Evolutionary conservation across 2,888 invertebrate genomes (phyloP).

Genomic region (Zygothrica quintamaculata): DNA sequence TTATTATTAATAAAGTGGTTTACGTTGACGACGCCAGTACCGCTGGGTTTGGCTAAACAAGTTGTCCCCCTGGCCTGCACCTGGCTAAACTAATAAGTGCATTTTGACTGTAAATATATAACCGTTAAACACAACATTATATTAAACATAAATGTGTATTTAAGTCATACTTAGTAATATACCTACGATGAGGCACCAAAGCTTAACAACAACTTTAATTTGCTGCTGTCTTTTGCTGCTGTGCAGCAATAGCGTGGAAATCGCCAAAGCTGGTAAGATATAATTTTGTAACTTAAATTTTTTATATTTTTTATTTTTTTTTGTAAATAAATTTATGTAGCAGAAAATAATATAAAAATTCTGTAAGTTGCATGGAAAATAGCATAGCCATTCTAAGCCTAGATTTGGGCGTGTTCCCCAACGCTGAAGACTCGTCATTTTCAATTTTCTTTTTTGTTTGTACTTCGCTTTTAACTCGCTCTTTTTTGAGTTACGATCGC

Average conservation of each 20-base stretch:
- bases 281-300: background rate
- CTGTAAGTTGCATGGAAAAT: background rate
- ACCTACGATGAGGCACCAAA: slow-evolving; percentile 55
- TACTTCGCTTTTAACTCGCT: slow-evolving; percentile 63
- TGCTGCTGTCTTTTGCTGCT: slow-evolving; percentile 58
- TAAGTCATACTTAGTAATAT: slow-evolving; percentile 38
- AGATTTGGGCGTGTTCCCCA: slow-evolving; percentile 78
- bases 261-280: slow-evolving; percentile 64
- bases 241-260: slow-evolving; percentile 67
- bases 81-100: slow-evolving; percentile 39
- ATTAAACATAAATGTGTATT: slow-evolving; percentile 58
- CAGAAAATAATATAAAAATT: too few species aligned
- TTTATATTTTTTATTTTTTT: too few species aligned
- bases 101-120: slow-evolving; percentile 24
- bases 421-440: slow-evolving; percentile 64
- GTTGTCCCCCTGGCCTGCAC: slow-evolving; percentile 25
- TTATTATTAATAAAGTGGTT: slow-evolving; percentile 12
- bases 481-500: slow-evolving; percentile 43
- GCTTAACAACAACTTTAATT: slow-evolving; percentile 36
- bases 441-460: slow-evolving; percentile 43
- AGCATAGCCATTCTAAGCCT: slow-evolving; percentile 51
- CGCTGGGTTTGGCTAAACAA: slow-evolving; percentile 49
- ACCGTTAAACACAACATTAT: slow-evolving; percentile 20
- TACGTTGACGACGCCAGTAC: slow-evolving; percentile 36
- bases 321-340: too few species aligned